Evolutionary conservation across 2,113 vertebrate genomes (phyloP).

Genomic region (Malaclemys terrapin): DNA sequence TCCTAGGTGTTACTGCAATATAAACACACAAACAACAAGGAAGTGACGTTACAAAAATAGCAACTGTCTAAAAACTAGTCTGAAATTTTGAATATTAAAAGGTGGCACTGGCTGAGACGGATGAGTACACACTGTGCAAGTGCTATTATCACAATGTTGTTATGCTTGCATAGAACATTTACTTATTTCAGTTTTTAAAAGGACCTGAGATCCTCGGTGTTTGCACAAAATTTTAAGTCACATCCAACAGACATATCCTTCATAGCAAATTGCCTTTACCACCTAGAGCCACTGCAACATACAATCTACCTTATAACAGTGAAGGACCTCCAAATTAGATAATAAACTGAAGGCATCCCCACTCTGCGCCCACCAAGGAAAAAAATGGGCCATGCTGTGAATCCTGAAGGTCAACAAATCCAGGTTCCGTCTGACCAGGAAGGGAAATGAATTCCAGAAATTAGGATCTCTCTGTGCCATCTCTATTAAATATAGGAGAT

Average conservation of each 20-base stretch:
- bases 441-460: background rate
- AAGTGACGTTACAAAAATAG: background rate
- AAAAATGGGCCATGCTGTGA: rapidly evolving
- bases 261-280: background rate
- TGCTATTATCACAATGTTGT: background rate
- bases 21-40: background rate
- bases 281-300: background rate
- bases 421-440: background rate
- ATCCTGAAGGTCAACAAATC: background rate
- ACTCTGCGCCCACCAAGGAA: rapidly evolving
- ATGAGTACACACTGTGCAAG: background rate
- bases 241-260: background rate
- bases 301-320: background rate
- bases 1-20: background rate
- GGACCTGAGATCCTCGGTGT: background rate
- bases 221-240: background rate
- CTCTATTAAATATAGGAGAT: background rate
- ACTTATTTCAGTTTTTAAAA: background rate
- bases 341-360: background rate
- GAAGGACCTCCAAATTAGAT: background rate
- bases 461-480: background rate
- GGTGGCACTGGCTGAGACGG: background rate
- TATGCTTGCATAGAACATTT: background rate
- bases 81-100: background rate
- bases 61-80: background rate